A percentile compares a stretch with the other conserved stretches of the same genome.
These are phyloP conservation scores for Geopemphigus sp. DNA, from an alignment of 1,140 invertebrate species.

Conservation along the genomic window DNA sequence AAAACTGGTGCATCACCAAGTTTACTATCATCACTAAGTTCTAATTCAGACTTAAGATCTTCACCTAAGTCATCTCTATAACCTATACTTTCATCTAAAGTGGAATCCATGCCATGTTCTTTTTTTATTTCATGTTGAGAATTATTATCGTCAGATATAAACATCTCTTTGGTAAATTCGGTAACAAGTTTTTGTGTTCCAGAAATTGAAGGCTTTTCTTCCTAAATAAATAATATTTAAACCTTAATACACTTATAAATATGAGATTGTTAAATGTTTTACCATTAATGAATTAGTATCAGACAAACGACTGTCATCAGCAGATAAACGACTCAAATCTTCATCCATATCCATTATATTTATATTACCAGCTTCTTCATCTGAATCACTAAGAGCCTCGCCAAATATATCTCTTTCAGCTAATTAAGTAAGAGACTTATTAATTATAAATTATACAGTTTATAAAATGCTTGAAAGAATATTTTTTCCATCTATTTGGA, in stretches of 20 bases:
- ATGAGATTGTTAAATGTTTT: neutral
- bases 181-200: constrained; percentile 56
- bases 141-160: constrained; percentile 54
- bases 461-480: neutral
- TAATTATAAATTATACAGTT: neutral
- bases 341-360: constrained; percentile 77
- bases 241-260: too few species aligned
- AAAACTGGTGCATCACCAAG: constrained; percentile 33
- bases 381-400: constrained; percentile 79
- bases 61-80: constrained; percentile 42
- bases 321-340: constrained; percentile 73
- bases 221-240: constrained; percentile 27
- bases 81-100: constrained; percentile 35
- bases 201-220: constrained; percentile 21
- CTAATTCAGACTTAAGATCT: constrained; percentile 40
- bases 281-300: constrained; percentile 69
- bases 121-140: constrained; percentile 27
- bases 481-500: neutral
- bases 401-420: constrained; percentile 86
- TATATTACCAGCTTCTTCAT: constrained; percentile 66
- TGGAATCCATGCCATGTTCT: constrained; percentile 11
- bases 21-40: constrained; percentile 46
- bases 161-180: constrained; percentile 62
- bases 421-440: constrained; percentile 53
- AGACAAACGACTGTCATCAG: constrained; percentile 71